Evolutionary conservation across 2,797 vertebrate genomes (phyloP).

Genomic region (Parotocinclus haroldoi): DNA sequence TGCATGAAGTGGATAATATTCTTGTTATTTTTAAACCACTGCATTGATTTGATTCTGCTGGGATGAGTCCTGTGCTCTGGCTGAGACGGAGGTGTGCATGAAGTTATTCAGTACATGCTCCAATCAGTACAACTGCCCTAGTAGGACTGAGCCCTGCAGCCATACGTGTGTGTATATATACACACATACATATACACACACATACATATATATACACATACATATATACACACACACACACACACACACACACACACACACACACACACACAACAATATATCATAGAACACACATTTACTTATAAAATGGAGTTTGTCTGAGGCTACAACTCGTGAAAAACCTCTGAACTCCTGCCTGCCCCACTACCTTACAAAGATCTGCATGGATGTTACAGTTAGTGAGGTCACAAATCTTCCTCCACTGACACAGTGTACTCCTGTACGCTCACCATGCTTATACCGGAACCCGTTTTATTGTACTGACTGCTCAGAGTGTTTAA

Average conservation of each 20-base stretch:
- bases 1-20: slow-evolving; percentile 41
- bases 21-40: slow-evolving; percentile 48
- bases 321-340: slow-evolving; percentile 10
- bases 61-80: slow-evolving; percentile 26
- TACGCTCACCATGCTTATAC: slow-evolving; percentile 31
- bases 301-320: slow-evolving; percentile 17
- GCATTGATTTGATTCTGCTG: slow-evolving; percentile 37
- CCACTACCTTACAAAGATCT: slow-evolving; percentile 38
- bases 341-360: slow-evolving; percentile 22
- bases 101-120: slow-evolving; percentile 36
- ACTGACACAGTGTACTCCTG: slow-evolving; percentile 29
- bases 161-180: too few species aligned
- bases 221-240: too few species aligned
- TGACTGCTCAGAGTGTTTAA: slow-evolving; percentile 12
- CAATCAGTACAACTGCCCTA: slow-evolving; percentile 10
- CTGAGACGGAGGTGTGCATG: slow-evolving; percentile 29
- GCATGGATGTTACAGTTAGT: slow-evolving; percentile 39
- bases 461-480: slow-evolving; percentile 27
- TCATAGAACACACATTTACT: too few species aligned
- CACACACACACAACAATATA: too few species aligned
- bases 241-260: too few species aligned
- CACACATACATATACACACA: too few species aligned
- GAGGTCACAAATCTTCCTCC: slow-evolving; percentile 48
- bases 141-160: slow-evolving; percentile 25
- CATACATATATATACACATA: too few species aligned